phyloP scores from a whole-genome alignment of 2,888 invertebrate species.

The Chymomyza caudatula region DNA sequence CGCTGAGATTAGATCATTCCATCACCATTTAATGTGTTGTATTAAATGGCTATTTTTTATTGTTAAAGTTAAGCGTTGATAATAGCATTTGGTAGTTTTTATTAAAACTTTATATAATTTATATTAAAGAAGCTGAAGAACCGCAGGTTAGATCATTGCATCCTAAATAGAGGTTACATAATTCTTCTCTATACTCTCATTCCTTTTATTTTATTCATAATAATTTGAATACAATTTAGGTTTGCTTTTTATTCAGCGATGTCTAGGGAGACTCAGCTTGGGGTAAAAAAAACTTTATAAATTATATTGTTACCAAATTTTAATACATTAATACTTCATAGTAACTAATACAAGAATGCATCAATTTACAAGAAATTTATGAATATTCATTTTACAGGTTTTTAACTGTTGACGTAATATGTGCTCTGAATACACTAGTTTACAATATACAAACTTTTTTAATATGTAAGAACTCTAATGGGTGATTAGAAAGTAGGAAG shows the following conservation, averaged over 20 bases:
- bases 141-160: background rate
- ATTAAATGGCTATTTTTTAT: background rate
- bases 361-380: too few relatives aligned
- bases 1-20: background rate
- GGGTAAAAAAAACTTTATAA: too few relatives aligned
- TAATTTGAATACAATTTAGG: background rate
- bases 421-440: too few relatives aligned
- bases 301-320: too few relatives aligned
- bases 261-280: too few relatives aligned
- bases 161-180: background rate
- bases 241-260: background rate
- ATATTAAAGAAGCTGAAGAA: background rate
- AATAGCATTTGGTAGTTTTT: background rate
- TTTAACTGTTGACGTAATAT: too few relatives aligned
- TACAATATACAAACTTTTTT: too few relatives aligned
- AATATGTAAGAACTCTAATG: too few relatives aligned
- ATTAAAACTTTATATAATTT: background rate
- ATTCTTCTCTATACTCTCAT: background rate
- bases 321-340: too few relatives aligned
- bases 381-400: too few relatives aligned
- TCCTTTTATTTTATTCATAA: background rate
- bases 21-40: background rate
- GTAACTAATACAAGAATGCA: too few relatives aligned
- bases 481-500: too few relatives aligned
- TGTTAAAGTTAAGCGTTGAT: background rate